Evolutionary conservation across 2,888 invertebrate species (phyloP), one percentile per base, ranked within the genome.

Genomic region (Plebejus argus): DNA sequence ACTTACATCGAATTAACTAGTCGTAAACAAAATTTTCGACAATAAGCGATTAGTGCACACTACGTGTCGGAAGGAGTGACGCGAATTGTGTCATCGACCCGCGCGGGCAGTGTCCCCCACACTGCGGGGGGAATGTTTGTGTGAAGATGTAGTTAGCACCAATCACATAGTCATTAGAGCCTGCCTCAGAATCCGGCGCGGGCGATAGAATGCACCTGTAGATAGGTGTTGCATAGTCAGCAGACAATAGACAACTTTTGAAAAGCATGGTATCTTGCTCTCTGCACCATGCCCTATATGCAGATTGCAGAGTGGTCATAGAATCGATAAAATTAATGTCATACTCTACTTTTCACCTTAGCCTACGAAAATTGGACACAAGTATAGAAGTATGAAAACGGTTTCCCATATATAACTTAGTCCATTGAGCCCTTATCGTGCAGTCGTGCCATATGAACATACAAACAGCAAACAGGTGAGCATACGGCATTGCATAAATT

Each of bases 401-500:
- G 58, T 58, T 58, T 20, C 20, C 20, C 58, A 58, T 20, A 58
- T 20, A 20, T 58, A 58, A 58, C 58, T 66, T 18, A 12, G 66
- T 6, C 66, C 61, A 61, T 23, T 23, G 66, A 28, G 0, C 1
- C 15, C 15, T 28, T 66, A 28, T 66, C 66, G 10, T 61, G 10
- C 61, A 61, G 4, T 61, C 10, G 28, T 66, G 53, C 53, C 53
- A 5, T 53, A 53, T 18, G 23, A 28, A 5, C 5, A 18, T 5
- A 33, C 28, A 33, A 18, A 18, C 28, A 28, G 28, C 15, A 66
- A 66, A 66, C 66, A 66, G 66, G 66, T 66, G 66, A 66, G 66
- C 28, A 66, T 66, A 66, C 28, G 28, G 66, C 28, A 28, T 28
- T 66, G 66, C 28, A 66, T 66, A 66, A 66, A 33, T 66, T 66